phyloP scores from a whole-genome alignment of 37 sponge, comb jelly and placozoan genomes.

The Cliona cf. orientalis region DNA sequence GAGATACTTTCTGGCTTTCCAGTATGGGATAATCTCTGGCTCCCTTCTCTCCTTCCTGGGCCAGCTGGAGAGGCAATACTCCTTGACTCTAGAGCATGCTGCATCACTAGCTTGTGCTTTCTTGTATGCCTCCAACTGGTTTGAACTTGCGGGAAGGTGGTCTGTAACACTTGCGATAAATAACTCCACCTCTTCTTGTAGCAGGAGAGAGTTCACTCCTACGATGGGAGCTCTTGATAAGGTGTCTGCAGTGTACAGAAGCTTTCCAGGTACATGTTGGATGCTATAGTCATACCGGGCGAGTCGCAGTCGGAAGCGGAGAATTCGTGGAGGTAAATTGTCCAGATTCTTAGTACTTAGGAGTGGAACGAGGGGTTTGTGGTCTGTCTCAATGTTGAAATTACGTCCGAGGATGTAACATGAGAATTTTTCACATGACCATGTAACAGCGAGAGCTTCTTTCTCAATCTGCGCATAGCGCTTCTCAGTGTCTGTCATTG shows the following conservation, averaged over 20 bases:
- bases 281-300: no score
- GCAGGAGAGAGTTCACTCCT: not conserved
- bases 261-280: constrained; percentile 41
- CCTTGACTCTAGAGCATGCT: not conserved
- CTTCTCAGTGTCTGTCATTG: constrained; percentile 5
- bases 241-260: constrained; percentile 24
- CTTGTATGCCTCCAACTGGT: constrained; percentile 8
- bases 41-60: not conserved
- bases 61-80: constrained; percentile 25
- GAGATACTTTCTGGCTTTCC: constrained; percentile 4
- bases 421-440: constrained; percentile 3
- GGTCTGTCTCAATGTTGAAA: constrained; percentile 28
- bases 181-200: not conserved
- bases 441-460: constrained; percentile 11
- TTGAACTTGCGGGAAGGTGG: constrained; percentile 18
- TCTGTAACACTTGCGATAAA: not conserved
- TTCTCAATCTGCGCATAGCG: constrained; percentile 4
- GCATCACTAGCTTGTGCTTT: constrained; percentile 32
- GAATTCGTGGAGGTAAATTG: constrained; percentile 24
- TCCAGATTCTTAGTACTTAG: constrained; percentile 29
- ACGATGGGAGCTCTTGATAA: constrained; percentile 11
- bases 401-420: constrained; percentile 3
- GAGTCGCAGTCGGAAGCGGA: constrained; percentile 19
- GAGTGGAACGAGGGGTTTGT: constrained; percentile 35
- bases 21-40: not conserved